phyloP scores from a whole-genome alignment of 1,140 invertebrate species.

The Zelostemma sp. region DNA sequence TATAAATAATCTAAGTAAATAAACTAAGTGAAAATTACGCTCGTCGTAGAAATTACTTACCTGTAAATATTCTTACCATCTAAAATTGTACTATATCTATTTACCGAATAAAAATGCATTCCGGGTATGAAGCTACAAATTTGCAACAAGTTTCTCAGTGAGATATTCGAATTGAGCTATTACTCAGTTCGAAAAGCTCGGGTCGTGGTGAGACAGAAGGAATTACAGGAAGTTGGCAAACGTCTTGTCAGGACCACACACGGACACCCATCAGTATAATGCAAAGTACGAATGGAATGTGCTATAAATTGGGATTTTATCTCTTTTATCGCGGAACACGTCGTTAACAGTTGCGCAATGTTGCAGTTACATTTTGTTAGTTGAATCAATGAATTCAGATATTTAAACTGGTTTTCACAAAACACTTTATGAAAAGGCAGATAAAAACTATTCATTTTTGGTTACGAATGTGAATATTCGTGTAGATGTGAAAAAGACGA shows the following conservation, averaged over 20 bases:
- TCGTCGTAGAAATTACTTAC: no score
- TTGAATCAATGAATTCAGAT: not conserved
- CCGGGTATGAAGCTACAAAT: no score
- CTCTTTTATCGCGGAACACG: slow-evolving; percentile 53
- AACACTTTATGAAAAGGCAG: no score
- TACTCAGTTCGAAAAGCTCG: slow-evolving; percentile 23
- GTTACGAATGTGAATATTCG: not conserved
- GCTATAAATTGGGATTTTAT: slow-evolving; percentile 69
- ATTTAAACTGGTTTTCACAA: no score
- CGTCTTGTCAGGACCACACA: slow-evolving; percentile 62
- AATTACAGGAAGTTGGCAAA: slow-evolving; percentile 59
- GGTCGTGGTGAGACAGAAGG: slow-evolving; percentile 27
- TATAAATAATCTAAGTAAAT: no score
- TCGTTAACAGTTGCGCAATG: slow-evolving; percentile 54
- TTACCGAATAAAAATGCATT: no score
- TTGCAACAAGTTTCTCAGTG: not conserved
- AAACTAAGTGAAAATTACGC: no score
- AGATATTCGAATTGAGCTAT: slow-evolving; percentile 3
- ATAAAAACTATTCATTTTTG: not conserved
- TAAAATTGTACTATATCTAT: no score
- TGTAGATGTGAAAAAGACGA: no score
- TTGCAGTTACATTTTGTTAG: slow-evolving; percentile 32
- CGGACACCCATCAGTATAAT: slow-evolving; percentile 67
- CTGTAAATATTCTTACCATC: no score
- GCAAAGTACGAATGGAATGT: slow-evolving; percentile 49